Percentiles rank a stretch among this genome's conserved stretches.
Conservation (phyloP, 2,888 invertebrate genomes). For the Dasysyrphus tricinctus region DNA sequence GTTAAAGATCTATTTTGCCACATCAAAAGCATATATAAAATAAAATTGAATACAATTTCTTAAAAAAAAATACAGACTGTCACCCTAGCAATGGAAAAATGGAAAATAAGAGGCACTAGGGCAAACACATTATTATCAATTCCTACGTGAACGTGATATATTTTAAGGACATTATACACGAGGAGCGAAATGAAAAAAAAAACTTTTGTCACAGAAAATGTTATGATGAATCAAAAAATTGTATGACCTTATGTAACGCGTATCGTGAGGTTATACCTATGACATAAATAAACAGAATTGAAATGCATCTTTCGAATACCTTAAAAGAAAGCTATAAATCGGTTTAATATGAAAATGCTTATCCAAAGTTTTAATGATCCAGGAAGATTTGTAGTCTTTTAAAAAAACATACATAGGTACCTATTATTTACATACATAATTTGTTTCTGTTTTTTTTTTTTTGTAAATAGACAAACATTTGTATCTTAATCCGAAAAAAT, state of each 20-base stretch:
- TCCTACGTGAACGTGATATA: slow-evolving; percentile 17
- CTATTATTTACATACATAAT: too few species aligned
- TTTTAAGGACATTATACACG: slow-evolving; percentile 22
- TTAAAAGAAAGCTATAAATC: neutral
- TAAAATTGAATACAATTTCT: too few species aligned
- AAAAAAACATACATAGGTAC: too few species aligned
- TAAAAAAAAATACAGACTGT: neutral
- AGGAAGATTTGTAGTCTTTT: neutral
- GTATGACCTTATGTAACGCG: neutral
- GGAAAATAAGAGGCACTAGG: neutral
- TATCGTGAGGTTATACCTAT: neutral
- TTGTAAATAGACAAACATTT: too few species aligned
- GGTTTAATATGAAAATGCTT: slow-evolving; percentile 1
- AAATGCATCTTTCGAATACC: neutral
- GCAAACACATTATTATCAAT: neutral
- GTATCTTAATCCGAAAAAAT: too few species aligned
- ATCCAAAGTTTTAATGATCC: slow-evolving; percentile 27
- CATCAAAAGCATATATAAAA: too few species aligned
- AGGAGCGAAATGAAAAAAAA: neutral
- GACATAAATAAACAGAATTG: neutral
- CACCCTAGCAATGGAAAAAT: neutral
- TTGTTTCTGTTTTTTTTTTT: too few species aligned
- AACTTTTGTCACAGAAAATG: slow-evolving; percentile 6
- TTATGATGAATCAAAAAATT: slow-evolving; percentile 12
- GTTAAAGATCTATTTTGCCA: too few species aligned